These are phyloP conservation scores for Tauraco erythrolophus DNA, from an alignment of 2,113 vertebrate species.

Conservation along the genomic window DNA sequence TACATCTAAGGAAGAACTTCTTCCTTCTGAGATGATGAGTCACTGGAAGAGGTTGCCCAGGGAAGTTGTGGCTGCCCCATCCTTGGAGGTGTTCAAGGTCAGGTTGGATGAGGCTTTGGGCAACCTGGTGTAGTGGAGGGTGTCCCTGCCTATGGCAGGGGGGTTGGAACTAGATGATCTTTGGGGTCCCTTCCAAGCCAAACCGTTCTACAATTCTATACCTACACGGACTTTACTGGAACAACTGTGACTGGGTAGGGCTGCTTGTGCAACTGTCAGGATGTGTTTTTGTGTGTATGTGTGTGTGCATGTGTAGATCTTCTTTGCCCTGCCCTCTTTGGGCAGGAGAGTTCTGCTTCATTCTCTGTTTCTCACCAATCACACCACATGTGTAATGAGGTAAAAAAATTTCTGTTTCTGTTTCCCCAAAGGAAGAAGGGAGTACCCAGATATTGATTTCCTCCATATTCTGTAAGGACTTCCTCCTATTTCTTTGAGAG, in stretches of 20 bases:
- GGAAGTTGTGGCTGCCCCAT: too few species aligned
- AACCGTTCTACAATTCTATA: too few species aligned
- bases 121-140: too few species aligned
- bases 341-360: not conserved
- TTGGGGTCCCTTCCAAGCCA: too few species aligned
- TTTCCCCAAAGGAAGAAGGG: not conserved
- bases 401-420: not conserved
- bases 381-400: not conserved
- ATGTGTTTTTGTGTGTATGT: not conserved
- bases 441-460: not conserved
- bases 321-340: not conserved
- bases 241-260: not conserved
- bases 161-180: too few species aligned
- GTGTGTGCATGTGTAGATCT: not conserved
- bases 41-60: too few species aligned
- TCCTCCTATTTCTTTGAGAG: not conserved
- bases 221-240: not conserved
- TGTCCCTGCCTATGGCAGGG: too few species aligned
- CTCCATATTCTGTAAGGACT: not conserved
- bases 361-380: not conserved
- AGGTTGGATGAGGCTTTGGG: too few species aligned
- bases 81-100: too few species aligned
- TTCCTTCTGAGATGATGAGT: too few species aligned
- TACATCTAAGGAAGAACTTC: too few species aligned
- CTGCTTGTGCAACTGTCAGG: not conserved